These are phyloP conservation scores for Enteromius fasciolatus DNA, from an alignment of 2,797 vertebrate species.

Conservation along the genomic window DNA sequence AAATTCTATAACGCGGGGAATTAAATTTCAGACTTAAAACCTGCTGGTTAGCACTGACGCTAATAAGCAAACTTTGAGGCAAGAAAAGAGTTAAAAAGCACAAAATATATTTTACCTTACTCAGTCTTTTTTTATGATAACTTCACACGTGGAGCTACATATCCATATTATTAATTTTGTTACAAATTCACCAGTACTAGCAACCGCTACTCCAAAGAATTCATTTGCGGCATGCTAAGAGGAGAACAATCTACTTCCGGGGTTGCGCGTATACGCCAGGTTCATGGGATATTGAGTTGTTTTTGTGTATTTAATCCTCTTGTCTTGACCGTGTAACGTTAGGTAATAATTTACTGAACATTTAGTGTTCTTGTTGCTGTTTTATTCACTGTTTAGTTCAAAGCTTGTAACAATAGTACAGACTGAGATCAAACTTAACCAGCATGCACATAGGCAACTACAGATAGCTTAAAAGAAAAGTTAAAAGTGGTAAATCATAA, in stretches of 20 bases:
- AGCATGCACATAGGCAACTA: not conserved
- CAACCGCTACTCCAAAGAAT: not conserved
- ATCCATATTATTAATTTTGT: not conserved
- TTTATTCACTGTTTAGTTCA: not conserved
- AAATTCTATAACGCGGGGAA: not conserved
- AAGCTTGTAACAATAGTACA: not conserved
- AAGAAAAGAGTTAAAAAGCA: not conserved
- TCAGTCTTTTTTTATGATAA: not conserved
- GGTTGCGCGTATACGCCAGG: not conserved
- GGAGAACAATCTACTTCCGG: slow-evolving; percentile 14
- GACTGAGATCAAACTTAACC: not conserved
- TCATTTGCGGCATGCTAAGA: slow-evolving; percentile 16
- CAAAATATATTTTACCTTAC: slow-evolving; percentile 19
- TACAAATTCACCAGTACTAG: not conserved
- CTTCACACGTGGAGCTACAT: not conserved
- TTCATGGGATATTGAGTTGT: slow-evolving; percentile 27
- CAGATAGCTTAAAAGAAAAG: not conserved
- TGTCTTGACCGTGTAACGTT: not conserved
- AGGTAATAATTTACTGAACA: not conserved
- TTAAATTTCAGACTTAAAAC: not conserved
- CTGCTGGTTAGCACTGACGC: not conserved
- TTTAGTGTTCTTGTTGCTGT: not conserved
- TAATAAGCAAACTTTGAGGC: not conserved
- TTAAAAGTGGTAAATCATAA: not conserved
- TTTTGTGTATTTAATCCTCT: not conserved